A percentile compares a stretch with the other conserved stretches of the same genome.
phyloP scores from a whole-genome alignment of 2,797 vertebrate species.

The Eupleurogrammus muticus region DNA sequence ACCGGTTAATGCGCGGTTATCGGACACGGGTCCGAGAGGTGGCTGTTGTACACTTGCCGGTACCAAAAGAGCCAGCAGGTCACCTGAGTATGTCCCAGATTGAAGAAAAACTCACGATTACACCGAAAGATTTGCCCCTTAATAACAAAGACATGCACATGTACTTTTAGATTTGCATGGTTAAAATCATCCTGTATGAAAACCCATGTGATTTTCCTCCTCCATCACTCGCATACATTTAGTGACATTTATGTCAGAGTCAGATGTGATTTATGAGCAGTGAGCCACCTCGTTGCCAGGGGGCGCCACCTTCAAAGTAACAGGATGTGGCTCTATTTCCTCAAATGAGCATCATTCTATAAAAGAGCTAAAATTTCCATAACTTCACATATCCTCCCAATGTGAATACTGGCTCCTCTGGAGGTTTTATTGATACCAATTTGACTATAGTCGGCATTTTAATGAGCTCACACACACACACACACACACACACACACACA shows the following conservation, averaged over 20 bases:
- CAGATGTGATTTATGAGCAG: slow-evolving; percentile 10
- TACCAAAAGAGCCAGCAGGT: slow-evolving; percentile 30
- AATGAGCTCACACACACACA: slow-evolving; percentile 19
- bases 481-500: slow-evolving; percentile 24
- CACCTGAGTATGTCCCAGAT: background rate
- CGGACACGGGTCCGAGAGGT: slow-evolving; percentile 46
- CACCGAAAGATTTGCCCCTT: background rate
- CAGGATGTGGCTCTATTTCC: slow-evolving; percentile 4
- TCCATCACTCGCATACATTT: no score
- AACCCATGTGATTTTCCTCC: no score
- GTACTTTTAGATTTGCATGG: background rate
- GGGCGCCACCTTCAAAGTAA: slow-evolving; percentile 68
- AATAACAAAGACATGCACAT: background rate
- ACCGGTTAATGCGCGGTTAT: slow-evolving; percentile 53
- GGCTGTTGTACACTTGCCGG: slow-evolving; percentile 18
- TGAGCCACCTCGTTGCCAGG: slow-evolving; percentile 39
- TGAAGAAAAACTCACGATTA: slow-evolving; percentile 15
- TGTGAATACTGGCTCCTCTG: slow-evolving; percentile 15
- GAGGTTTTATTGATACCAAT: slow-evolving; percentile 25
- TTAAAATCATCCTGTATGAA: background rate
- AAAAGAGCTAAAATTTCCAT: slow-evolving; percentile 33
- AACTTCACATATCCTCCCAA: slow-evolving; percentile 14
- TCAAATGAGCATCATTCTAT: background rate
- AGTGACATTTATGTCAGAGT: no score
- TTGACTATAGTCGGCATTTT: slow-evolving; percentile 5